These are phyloP conservation scores for Ormyrus labotus DNA, from an alignment of 2,888 invertebrate genomes.

Conservation along the genomic window DNA sequence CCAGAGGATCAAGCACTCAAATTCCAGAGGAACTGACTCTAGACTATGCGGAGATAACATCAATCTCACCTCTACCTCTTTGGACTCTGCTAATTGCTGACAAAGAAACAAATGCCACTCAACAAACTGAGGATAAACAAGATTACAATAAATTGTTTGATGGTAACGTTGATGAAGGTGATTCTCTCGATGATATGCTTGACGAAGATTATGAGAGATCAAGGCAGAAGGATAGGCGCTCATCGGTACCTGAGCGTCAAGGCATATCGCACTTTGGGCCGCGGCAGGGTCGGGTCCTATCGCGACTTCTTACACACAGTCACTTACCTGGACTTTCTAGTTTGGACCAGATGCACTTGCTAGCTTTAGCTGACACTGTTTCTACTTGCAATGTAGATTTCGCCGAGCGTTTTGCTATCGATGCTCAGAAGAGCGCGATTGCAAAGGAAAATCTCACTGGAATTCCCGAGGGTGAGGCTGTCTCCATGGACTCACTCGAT, in stretches of 20 bases:
- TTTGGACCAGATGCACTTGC: slow-evolving; percentile 98
- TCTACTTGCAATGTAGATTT: slow-evolving; percentile 94
- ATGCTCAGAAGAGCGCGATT: slow-evolving; percentile 81
- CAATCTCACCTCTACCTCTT: slow-evolving; percentile 97
- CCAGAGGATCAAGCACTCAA: slow-evolving; percentile 85
- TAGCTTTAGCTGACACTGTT: slow-evolving; percentile 99
- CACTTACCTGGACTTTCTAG: slow-evolving; percentile 96
- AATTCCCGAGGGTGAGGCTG: slow-evolving; percentile 78
- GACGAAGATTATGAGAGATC: slow-evolving; percentile 83
- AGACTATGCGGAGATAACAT: slow-evolving; percentile 96
- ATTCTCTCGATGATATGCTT: slow-evolving; percentile 87
- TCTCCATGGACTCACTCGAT: slow-evolving; percentile 89
- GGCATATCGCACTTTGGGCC: slow-evolving; percentile 91
- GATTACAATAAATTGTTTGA: slow-evolving; percentile 96
- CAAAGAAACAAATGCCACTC: slow-evolving; percentile 79
- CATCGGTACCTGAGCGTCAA: slow-evolving; percentile 85
- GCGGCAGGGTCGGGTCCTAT: slow-evolving; percentile 89
- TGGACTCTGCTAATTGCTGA: slow-evolving; percentile 98
- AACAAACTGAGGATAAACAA: slow-evolving; percentile 76
- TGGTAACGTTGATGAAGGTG: slow-evolving; percentile 86
- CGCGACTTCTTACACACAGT: slow-evolving; percentile 94
- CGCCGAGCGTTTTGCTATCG: slow-evolving; percentile 87
- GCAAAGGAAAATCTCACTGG: slow-evolving; percentile 81
- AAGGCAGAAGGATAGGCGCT: slow-evolving; percentile 80
- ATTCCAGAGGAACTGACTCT: slow-evolving; percentile 92